Percentiles rank a stretch among this genome's conserved stretches.
phyloP scores from a whole-genome alignment of 2,113 vertebrate genomes.

The Engraulis encrasicolus region DNA sequence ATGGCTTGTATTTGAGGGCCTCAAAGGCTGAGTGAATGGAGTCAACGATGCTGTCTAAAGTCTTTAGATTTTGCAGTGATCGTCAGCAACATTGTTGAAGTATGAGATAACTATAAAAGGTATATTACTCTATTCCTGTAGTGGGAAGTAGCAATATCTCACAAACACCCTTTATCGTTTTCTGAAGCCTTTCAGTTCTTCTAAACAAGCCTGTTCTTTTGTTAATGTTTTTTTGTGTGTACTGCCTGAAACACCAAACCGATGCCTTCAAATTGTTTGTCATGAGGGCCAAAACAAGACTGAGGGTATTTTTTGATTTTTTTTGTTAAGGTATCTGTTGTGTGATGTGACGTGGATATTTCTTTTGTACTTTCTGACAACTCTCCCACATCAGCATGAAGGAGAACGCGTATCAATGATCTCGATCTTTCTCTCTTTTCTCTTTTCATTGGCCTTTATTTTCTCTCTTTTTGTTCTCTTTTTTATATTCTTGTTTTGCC shows the following conservation, averaged over 20 bases:
- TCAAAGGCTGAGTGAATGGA: background rate
- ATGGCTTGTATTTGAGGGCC: background rate
- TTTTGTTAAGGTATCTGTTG: slow-evolving; percentile 46
- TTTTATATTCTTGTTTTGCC: slow-evolving; percentile 49
- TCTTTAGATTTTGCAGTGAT: background rate
- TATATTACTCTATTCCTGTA: background rate
- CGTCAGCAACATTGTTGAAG: background rate
- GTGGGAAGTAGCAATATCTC: slow-evolving; percentile 23
- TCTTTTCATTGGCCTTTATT: slow-evolving; percentile 49
- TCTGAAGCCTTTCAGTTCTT: slow-evolving; percentile 35
- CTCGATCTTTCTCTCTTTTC: slow-evolving; percentile 25
- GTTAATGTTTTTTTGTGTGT: slow-evolving; percentile 44
- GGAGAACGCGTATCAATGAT: slow-evolving; percentile 42
- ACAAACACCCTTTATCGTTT: slow-evolving; percentile 40
- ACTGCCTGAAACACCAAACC: slow-evolving; percentile 69
- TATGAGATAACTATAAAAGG: background rate
- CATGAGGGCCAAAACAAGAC: slow-evolving; percentile 43
- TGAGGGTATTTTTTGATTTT: slow-evolving; percentile 45
- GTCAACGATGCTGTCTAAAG: background rate
- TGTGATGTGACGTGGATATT: slow-evolving; percentile 36
- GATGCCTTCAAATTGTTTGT: slow-evolving; percentile 70
- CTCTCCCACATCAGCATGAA: slow-evolving; percentile 43
- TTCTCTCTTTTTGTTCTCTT: slow-evolving; percentile 47
- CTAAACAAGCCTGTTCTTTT: background rate
- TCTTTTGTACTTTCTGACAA: slow-evolving; percentile 48